A percentile compares a stretch with the other conserved stretches of the same genome.
Evolutionary conservation across 2,888 invertebrate species (phyloP).

Genomic region (Ennomos erosarius): DNA sequence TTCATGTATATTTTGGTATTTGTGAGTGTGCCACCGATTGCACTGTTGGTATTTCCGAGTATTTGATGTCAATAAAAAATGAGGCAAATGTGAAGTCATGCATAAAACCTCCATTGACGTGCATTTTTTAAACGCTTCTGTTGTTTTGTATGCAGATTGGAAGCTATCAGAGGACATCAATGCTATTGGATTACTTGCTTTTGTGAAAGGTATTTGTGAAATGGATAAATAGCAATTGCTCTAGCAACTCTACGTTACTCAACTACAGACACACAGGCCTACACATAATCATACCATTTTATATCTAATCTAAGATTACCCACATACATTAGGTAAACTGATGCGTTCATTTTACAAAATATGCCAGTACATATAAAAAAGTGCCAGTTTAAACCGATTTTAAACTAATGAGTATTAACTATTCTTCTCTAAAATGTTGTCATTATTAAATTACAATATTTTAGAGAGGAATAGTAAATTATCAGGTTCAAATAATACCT

Average conservation of each 20-base stretch:
- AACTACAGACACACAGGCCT: neutral
- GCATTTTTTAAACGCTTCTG: conserved; percentile 20
- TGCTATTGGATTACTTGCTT: conserved; percentile 16
- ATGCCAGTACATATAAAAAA: too few species aligned
- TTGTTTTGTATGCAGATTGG: conserved; percentile 35
- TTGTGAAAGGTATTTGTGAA: conserved; percentile 5
- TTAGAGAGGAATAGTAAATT: too few species aligned
- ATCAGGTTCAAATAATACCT: neutral
- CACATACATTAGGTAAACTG: too few species aligned
- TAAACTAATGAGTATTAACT: too few species aligned
- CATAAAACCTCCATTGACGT: conserved; percentile 19
- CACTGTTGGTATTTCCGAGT: conserved; percentile 12
- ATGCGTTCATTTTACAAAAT: too few species aligned
- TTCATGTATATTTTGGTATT: conserved; percentile 9
- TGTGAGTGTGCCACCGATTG: conserved; percentile 13
- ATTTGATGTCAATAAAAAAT: conserved; percentile 30
- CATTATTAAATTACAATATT: too few species aligned
- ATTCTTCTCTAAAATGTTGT: too few species aligned
- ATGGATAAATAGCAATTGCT: neutral
- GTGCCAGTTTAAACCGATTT: too few species aligned
- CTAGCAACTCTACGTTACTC: neutral
- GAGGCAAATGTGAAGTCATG: conserved; percentile 22
- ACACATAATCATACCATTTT: too few species aligned
- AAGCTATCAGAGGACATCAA: conserved; percentile 23
- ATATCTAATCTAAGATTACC: too few species aligned